Conservation (phyloP, 2,888 invertebrate species). For the Brachyopa scutellaris region DNA sequence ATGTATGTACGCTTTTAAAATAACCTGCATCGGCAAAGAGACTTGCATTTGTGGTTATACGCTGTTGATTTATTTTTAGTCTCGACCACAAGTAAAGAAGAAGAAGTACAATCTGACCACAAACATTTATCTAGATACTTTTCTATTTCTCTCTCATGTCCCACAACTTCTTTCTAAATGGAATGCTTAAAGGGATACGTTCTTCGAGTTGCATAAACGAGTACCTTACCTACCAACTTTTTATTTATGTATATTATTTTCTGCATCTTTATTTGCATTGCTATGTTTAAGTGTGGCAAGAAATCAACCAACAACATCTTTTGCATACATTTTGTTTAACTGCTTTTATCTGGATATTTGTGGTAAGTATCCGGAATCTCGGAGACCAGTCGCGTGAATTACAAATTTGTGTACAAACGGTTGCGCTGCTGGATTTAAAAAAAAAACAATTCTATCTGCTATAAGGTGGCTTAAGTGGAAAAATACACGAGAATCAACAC, state of each 20-base stretch:
- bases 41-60: background rate
- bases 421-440: conserved; percentile 22
- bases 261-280: conserved; percentile 11
- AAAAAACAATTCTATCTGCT: background rate
- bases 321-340: conserved; percentile 53
- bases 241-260: background rate
- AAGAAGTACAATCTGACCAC: conserved; percentile 50
- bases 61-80: conserved; percentile 59
- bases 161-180: background rate
- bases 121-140: conserved; percentile 22
- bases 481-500: conserved; percentile 32
- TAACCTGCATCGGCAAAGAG: conserved; percentile 30
- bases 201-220: background rate
- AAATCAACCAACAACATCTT: conserved; percentile 38
- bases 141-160: conserved; percentile 42
- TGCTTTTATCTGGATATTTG: conserved; percentile 69
- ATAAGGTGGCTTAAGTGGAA: background rate
- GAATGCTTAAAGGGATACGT: conserved; percentile 23
- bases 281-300: conserved; percentile 27
- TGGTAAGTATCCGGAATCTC: conserved; percentile 65
- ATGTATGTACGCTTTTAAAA: conserved; percentile 44
- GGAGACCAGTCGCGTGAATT: conserved; percentile 44
- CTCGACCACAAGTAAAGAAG: conserved; percentile 20
- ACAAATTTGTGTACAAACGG: conserved; percentile 39
- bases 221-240: background rate